Conservation (phyloP, 2,797 vertebrate genomes). For the Psittacula echo region DNA sequence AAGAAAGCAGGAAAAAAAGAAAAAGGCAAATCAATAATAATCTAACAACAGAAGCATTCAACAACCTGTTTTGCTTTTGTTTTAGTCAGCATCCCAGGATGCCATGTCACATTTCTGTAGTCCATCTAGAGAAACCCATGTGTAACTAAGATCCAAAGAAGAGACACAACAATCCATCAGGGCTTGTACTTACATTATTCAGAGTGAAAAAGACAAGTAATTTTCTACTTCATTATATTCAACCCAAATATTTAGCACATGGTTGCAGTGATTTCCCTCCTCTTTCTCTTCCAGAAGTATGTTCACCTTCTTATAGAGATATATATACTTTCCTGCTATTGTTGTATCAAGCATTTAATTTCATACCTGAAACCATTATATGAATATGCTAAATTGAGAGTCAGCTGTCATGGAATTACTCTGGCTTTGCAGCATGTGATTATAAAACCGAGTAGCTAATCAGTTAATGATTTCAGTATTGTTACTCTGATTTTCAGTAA, state of each 20-base stretch:
- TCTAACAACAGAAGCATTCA: not conserved
- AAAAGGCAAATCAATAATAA: not conserved
- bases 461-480: slow-evolving; percentile 12
- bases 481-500: slow-evolving; percentile 22
- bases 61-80: not conserved
- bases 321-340: not conserved
- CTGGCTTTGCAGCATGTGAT: not conserved
- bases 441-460: slow-evolving; percentile 14
- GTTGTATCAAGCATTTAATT: not conserved
- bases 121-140: not conserved
- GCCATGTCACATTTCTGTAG: not conserved
- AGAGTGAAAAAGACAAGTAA: not conserved
- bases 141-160: slow-evolving; percentile 2
- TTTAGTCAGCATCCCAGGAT: not conserved
- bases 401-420: not conserved
- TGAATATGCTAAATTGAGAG: not conserved
- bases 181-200: not conserved
- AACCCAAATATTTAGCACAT: not conserved
- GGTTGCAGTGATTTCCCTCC: not conserved
- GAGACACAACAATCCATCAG: not conserved
- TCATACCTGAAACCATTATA: not conserved
- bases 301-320: not conserved
- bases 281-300: not conserved
- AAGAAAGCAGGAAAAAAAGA: not conserved
- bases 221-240: slow-evolving; percentile 4